Evolutionary conservation across 2,888 invertebrate species (phyloP).

Genomic region (Chrysolina haemoptera): DNA sequence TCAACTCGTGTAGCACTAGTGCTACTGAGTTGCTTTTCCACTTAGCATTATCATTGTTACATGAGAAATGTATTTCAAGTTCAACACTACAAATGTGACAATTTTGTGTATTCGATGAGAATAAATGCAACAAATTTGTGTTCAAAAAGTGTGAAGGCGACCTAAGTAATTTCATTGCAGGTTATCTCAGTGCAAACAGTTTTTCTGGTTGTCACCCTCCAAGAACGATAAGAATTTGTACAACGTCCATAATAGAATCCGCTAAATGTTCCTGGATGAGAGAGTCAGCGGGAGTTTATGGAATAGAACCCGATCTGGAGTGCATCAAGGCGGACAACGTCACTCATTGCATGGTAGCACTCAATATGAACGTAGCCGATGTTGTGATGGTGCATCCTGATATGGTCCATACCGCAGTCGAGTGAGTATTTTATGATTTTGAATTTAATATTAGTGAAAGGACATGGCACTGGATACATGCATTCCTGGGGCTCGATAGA

Average conservation of each 20-base stretch:
- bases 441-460: conserved; percentile 30
- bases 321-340: conserved; percentile 78
- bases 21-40: too few species aligned
- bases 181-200: conserved; percentile 78
- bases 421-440: conserved; percentile 68
- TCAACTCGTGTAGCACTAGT: too few species aligned
- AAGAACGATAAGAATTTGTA: conserved; percentile 76
- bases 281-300: conserved; percentile 82
- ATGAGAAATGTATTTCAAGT: too few species aligned
- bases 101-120: too few species aligned
- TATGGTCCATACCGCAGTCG: conserved; percentile 78
- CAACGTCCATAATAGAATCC: conserved; percentile 78
- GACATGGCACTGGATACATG: too few species aligned
- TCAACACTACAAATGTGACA: too few species aligned
- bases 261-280: conserved; percentile 86
- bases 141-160: not conserved
- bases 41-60: too few species aligned
- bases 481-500: too few species aligned
- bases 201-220: conserved; percentile 80
- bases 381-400: conserved; percentile 82
- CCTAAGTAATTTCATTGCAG: conserved; percentile 26
- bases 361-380: conserved; percentile 78
- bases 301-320: conserved; percentile 84
- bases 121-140: too few species aligned
- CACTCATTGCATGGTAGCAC: conserved; percentile 79